Conservation (phyloP, 1,140 invertebrate genomes). For the Saccostrea glomerata region DNA sequence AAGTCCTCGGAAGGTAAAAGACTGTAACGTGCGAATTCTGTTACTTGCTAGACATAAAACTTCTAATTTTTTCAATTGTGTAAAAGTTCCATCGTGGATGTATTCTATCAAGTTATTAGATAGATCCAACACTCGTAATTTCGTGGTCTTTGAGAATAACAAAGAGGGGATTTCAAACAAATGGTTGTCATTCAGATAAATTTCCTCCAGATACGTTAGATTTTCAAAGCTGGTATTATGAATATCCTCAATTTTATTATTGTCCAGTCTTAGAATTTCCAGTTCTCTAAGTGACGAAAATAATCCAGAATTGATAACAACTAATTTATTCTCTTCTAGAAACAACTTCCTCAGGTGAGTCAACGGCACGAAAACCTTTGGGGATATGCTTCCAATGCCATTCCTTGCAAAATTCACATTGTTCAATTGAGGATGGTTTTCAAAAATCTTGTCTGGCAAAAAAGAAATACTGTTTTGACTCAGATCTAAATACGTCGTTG, state of each 20-base stretch:
- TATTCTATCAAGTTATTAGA: conserved; percentile 55
- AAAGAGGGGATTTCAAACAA: conserved; percentile 41
- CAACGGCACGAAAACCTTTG: conserved; percentile 44
- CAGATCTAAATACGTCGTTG: conserved; percentile 58
- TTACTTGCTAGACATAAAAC: conserved; percentile 51
- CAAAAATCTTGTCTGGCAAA: conserved; percentile 41
- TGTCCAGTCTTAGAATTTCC: conserved; percentile 53
- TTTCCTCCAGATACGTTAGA: conserved; percentile 45
- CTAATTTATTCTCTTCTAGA: conserved; percentile 53
- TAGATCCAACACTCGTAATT: conserved; percentile 54
- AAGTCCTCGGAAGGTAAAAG: conserved; percentile 53
- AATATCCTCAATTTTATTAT: conserved; percentile 53
- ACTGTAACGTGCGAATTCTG: conserved; percentile 47
- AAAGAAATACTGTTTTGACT: conserved; percentile 54
- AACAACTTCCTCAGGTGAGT: conserved; percentile 50
- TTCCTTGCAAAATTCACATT: conserved; percentile 60
- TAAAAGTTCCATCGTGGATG: conserved; percentile 49
- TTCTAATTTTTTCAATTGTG: conserved; percentile 41
- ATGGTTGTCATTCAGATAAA: conserved; percentile 58
- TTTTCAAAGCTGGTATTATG: conserved; percentile 50
- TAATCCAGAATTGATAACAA: conserved; percentile 7
- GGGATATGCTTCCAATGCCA: conserved; percentile 40
- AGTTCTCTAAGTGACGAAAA: conserved; percentile 53
- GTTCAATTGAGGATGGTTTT: conserved; percentile 51
- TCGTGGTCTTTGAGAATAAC: conserved; percentile 44